Base-by-base conservation (phyloP, 1,140 invertebrate genomes). In the Globodera rostochiensis region DNA sequence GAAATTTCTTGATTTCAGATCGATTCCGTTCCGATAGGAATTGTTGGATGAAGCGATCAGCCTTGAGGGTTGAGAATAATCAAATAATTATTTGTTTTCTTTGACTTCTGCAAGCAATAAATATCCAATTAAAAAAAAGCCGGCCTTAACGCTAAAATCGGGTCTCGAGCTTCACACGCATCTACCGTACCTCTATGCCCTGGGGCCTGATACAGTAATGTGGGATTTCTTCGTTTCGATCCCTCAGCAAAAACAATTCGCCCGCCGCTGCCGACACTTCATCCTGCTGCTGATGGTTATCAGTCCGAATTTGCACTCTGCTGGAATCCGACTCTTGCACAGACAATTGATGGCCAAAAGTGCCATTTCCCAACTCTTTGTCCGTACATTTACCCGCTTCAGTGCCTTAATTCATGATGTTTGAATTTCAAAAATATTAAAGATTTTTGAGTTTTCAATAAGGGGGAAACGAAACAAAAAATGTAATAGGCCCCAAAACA, bases 31-130 rank as follows among this genome's bases (percentile, higher is more conserved):
- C 74, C 15, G 25, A 64, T 3, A 75, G 46, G 13, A 47, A 75
- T 46, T 75, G 74, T 60, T 60, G 57, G 46, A 75, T 75, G 66
- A 75, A 75, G 57, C 66, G 74, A 57, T 75, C 74, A 57, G 74
- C 74, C 74, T 75, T 25, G 25, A 25, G 25, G 1, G 0, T 25
- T 25, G 25, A 1, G 25, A 25, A 25, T 25, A 25, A 25, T 25
- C 25, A 25, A 25, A 25, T 25, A 25, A 25, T 25, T 25, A 25
- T 25, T 25, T 25, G 25, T 25, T 25, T 25, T 25, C 25, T 25
- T 25, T 25, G 25, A 25, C 25, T 25, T 25, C 25, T 25, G 25
- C 25, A 19, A 75, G 3, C n/a, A n/a, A 53, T 64, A 7, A 57
- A 49, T 49, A 36, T 50, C 11, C 49, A 7, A 6, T 50, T 50